Percentiles rank a stretch among this genome's conserved stretches.
phyloP scores from a whole-genome alignment of 2,888 invertebrate genomes.

The Tachina lurida region DNA sequence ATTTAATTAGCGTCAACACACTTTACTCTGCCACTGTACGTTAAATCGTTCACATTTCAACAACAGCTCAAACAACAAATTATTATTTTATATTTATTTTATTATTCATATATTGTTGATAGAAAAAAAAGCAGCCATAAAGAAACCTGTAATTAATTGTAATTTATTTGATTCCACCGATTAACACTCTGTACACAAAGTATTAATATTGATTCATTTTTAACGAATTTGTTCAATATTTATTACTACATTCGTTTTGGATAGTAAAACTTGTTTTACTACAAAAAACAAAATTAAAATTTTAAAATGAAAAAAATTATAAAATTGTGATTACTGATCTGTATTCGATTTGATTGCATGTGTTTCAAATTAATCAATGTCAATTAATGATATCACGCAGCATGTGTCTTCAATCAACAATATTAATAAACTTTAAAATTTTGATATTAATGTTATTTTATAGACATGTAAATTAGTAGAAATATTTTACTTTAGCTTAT shows the following conservation, averaged over 20 bases:
- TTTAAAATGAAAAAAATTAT: constrained; percentile 7
- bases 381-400: constrained; percentile 62
- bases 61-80: constrained; percentile 33
- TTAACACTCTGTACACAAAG: constrained; percentile 57
- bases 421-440: constrained; percentile 11
- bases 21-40: constrained; percentile 14
- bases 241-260: not conserved
- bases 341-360: constrained; percentile 49
- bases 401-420: constrained; percentile 41
- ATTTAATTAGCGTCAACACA: not conserved
- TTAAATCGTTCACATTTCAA: constrained; percentile 10
- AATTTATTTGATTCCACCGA: constrained; percentile 64
- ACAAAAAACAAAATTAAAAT: not conserved
- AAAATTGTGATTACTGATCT: constrained; percentile 14
- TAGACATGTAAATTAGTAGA: constrained; percentile 5
- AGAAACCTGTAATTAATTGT: constrained; percentile 65
- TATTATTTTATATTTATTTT: constrained; percentile 44
- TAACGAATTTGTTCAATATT: constrained; percentile 26
- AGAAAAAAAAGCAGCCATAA: constrained; percentile 14
- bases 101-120: constrained; percentile 27
- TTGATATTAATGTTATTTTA: constrained; percentile 9
- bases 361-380: constrained; percentile 62
- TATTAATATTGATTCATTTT: constrained; percentile 37
- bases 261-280: constrained; percentile 47
- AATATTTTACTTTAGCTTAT: not conserved